Percentiles rank a stretch among this genome's conserved stretches.
Conservation (phyloP, 1,140 invertebrate species). For the Latrodectus geometricus region DNA sequence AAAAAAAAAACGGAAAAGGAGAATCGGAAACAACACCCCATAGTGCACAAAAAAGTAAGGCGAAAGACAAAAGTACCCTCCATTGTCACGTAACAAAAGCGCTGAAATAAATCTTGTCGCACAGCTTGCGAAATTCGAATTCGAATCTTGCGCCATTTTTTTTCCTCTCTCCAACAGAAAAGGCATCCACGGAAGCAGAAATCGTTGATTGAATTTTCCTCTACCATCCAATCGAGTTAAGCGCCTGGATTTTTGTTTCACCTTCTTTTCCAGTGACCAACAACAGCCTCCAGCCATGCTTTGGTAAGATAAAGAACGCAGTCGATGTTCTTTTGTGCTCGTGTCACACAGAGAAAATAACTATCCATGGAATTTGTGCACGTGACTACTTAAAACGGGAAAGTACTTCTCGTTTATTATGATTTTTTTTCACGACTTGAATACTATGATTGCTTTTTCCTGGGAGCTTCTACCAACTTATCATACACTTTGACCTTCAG, state of each 20-base stretch:
- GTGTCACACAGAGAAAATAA: no score
- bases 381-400: no score
- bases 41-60: not conserved
- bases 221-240: conserved; percentile 42
- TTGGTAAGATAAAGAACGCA: not conserved
- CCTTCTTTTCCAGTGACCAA: conserved; percentile 24
- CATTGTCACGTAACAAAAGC: conserved; percentile 42
- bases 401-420: no score
- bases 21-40: not conserved
- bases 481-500: no score
- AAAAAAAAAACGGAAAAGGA: conserved; percentile 12
- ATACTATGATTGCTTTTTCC: no score
- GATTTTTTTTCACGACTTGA: no score
- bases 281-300: conserved; percentile 16
- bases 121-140: conserved; percentile 34
- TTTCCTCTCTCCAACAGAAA: not conserved
- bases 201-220: conserved; percentile 46
- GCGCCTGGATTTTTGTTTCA: conserved; percentile 40
- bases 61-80: conserved; percentile 26
- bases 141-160: conserved; percentile 29
- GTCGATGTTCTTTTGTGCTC: no score
- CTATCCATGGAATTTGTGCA: no score
- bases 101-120: conserved; percentile 23
- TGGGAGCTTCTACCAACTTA: no score
- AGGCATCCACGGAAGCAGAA: conserved; percentile 30